Evolutionary conservation across 2,113 vertebrate species (phyloP).

Genomic region (Festucalex cinctus): DNA sequence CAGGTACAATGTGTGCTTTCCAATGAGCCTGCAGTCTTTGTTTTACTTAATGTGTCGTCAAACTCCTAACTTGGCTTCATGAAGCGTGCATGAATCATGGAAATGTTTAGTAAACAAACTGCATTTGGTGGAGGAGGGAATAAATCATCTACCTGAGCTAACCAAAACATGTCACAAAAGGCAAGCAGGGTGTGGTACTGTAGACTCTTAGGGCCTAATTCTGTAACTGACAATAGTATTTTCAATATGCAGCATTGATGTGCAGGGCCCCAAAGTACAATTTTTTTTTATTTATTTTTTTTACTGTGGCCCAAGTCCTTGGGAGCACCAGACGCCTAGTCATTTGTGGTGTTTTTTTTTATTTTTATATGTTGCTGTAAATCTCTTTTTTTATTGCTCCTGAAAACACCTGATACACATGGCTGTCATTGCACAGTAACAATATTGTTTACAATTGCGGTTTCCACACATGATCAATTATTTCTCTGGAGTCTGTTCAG

Average conservation of each 20-base stretch:
- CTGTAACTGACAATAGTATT: too few species aligned
- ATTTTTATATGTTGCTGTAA: not conserved
- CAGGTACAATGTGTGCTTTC: not conserved
- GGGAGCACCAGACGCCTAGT: not conserved
- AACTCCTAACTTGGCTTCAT: not conserved
- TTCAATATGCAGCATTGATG: not conserved
- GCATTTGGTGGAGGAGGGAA: conserved; percentile 12
- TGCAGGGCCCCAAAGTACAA: not conserved
- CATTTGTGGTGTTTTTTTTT: not conserved
- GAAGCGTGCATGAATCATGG: conserved; percentile 25
- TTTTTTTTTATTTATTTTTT: too few species aligned
- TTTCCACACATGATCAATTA: not conserved
- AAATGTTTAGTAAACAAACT: conserved; percentile 22
- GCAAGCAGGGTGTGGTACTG: not conserved
- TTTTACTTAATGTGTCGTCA: not conserved
- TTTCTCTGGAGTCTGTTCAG: too few species aligned
- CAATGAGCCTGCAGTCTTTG: not conserved
- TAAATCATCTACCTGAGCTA: conserved; percentile 11
- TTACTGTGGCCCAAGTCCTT: not conserved
- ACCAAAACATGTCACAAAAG: not conserved
- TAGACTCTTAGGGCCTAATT: too few species aligned
- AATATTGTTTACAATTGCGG: not conserved
- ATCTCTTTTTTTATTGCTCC: not conserved
- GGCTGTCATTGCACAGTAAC: not conserved
- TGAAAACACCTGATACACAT: not conserved